Evolutionary conservation across 2,888 invertebrate species (phyloP).

Genomic region (Tuta absoluta): DNA sequence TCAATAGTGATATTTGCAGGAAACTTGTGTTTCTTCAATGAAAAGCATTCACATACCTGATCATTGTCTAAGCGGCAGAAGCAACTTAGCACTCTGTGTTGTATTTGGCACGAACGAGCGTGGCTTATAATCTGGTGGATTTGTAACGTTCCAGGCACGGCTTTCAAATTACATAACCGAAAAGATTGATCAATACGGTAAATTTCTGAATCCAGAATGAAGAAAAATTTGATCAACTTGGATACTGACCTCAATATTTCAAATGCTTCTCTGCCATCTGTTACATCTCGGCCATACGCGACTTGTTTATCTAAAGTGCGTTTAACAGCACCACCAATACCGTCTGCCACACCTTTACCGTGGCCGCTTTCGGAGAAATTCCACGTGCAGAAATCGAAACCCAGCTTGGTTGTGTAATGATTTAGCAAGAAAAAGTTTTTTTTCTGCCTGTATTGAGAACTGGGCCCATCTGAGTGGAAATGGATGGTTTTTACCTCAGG

Average conservation of each 20-base stretch:
- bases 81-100: slow-evolving; percentile 9
- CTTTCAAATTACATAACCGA: background rate
- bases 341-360: slow-evolving; percentile 21
- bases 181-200: background rate
- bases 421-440: slow-evolving; percentile 23
- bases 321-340: slow-evolving; percentile 19
- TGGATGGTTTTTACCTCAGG: slow-evolving; percentile 19
- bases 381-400: slow-evolving; percentile 21
- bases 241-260: background rate
- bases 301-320: slow-evolving; percentile 13
- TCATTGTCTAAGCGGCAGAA: slow-evolving; percentile 10
- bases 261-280: background rate
- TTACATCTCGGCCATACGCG: slow-evolving; percentile 5
- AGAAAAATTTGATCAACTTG: slow-evolving; percentile 16
- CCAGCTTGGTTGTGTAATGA: slow-evolving; percentile 5
- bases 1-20: slow-evolving; percentile 5
- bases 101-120: background rate
- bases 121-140: slow-evolving; percentile 11
- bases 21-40: slow-evolving; percentile 5
- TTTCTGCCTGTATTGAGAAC: slow-evolving; percentile 35
- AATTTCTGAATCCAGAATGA: background rate
- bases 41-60: background rate
- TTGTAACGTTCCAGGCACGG: slow-evolving; percentile 14
- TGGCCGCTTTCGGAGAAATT: slow-evolving; percentile 18
- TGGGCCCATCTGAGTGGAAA: slow-evolving; percentile 33